Evolutionary conservation across 2,797 vertebrate species (phyloP).

Genomic region (Bryconaethiops microstoma): DNA sequence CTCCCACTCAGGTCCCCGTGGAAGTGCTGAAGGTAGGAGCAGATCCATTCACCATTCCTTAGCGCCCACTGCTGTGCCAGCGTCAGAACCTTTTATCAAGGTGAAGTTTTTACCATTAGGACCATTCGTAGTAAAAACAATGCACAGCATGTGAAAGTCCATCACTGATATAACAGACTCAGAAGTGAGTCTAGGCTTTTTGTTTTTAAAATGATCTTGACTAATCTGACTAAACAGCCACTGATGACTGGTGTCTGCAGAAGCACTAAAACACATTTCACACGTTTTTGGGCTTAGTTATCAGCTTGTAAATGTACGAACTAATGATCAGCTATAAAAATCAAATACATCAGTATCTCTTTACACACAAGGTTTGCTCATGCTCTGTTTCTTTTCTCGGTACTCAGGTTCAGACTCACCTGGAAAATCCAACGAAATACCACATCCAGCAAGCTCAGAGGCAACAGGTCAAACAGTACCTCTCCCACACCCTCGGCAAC

Average conservation of each 20-base stretch:
- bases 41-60: neutral
- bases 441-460: constrained; percentile 88
- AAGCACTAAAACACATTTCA: too few species aligned
- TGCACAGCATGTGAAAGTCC: neutral
- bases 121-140: neutral
- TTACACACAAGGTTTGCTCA: neutral
- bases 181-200: too few species aligned
- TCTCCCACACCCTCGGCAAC: constrained; percentile 79
- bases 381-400: neutral
- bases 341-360: neutral
- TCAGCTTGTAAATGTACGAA: neutral
- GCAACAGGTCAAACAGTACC: constrained; percentile 88
- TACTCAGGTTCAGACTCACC: constrained; percentile 85
- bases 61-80: neutral
- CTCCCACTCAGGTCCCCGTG: constrained; percentile 86
- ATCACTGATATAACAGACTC: neutral
- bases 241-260: too few species aligned
- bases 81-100: neutral
- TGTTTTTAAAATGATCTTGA: too few species aligned
- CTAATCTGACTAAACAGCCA: too few species aligned
- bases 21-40: constrained; percentile 87
- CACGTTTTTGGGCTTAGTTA: neutral
- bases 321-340: neutral
- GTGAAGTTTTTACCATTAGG: too few species aligned
- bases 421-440: constrained; percentile 91